A percentile compares a stretch with the other conserved stretches of the same genome.
phyloP scores from a whole-genome alignment of 2,797 vertebrate genomes.

The Telmatherina bonti region DNA sequence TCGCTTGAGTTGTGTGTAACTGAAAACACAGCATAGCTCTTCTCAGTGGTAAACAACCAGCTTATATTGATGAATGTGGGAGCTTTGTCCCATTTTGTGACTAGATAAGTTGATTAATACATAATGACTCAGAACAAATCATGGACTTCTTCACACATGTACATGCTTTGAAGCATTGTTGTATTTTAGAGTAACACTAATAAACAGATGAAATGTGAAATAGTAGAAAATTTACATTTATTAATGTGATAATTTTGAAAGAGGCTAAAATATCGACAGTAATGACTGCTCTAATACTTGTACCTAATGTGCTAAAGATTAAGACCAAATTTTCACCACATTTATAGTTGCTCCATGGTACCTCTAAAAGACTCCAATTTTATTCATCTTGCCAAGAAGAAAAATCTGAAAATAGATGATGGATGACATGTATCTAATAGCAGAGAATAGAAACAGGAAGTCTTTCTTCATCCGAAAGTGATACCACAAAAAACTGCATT shows the following conservation, averaged over 20 bases:
- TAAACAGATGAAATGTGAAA: neutral
- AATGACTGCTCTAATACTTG: neutral
- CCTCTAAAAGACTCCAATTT: neutral
- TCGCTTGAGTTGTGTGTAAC: conserved; percentile 1
- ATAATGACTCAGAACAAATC: neutral
- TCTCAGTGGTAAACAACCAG: neutral
- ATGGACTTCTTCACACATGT: neutral
- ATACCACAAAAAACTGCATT: neutral
- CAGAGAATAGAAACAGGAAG: neutral
- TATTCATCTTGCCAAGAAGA: neutral
- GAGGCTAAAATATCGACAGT: neutral
- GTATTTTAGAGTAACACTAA: neutral
- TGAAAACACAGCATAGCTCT: neutral
- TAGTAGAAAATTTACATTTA: neutral
- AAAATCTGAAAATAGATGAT: neutral
- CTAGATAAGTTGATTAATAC: neutral
- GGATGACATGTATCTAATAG: neutral
- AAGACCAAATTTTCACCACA: neutral
- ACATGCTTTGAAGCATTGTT: neutral
- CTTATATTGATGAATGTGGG: too few species aligned
- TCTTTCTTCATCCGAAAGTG: neutral
- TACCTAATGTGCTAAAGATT: neutral
- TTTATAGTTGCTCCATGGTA: neutral
- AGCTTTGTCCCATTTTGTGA: neutral
- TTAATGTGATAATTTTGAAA: neutral